Conservation (phyloP, 2,888 invertebrate genomes). For the Biston betularia region DNA sequence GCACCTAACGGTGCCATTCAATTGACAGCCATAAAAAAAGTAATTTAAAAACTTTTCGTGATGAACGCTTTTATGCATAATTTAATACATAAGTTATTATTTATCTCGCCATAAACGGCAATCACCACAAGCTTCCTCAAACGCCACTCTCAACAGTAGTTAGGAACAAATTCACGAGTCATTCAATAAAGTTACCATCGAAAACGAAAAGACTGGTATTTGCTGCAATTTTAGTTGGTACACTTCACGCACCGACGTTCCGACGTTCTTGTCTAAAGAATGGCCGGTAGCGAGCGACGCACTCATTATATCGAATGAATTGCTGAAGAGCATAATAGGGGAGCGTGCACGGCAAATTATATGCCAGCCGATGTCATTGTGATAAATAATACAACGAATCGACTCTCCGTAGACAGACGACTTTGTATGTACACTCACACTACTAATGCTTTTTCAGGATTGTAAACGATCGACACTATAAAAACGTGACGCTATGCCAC, state of each 20-base stretch:
- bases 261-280: slow-evolving; percentile 46
- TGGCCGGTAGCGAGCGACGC: slow-evolving; percentile 66
- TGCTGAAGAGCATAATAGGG: slow-evolving; percentile 75
- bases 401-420: slow-evolving; percentile 23
- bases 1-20: no score
- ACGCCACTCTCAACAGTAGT: slow-evolving; percentile 41
- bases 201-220: slow-evolving; percentile 46
- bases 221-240: slow-evolving; percentile 50
- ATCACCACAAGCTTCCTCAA: slow-evolving; percentile 41
- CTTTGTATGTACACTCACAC: slow-evolving; percentile 4
- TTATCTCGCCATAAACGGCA: slow-evolving; percentile 27
- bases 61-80: neutral
- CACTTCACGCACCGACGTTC: slow-evolving; percentile 47
- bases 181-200: slow-evolving; percentile 43
- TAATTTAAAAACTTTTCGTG: neutral
- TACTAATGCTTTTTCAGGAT: slow-evolving; percentile 14
- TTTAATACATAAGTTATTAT: slow-evolving; percentile 14
- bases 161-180: slow-evolving; percentile 46
- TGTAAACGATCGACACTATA: slow-evolving; percentile 12
- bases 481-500: no score
- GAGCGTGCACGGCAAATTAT: slow-evolving; percentile 78
- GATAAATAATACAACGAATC: slow-evolving; percentile 72
- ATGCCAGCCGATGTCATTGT: slow-evolving; percentile 79
- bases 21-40: neutral
- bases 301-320: slow-evolving; percentile 82